A percentile compares a stretch with the other conserved stretches of the same genome.
These are phyloP conservation scores for Coreius guichenoti DNA, from an alignment of 2,797 vertebrate genomes.

Conservation along the genomic window DNA sequence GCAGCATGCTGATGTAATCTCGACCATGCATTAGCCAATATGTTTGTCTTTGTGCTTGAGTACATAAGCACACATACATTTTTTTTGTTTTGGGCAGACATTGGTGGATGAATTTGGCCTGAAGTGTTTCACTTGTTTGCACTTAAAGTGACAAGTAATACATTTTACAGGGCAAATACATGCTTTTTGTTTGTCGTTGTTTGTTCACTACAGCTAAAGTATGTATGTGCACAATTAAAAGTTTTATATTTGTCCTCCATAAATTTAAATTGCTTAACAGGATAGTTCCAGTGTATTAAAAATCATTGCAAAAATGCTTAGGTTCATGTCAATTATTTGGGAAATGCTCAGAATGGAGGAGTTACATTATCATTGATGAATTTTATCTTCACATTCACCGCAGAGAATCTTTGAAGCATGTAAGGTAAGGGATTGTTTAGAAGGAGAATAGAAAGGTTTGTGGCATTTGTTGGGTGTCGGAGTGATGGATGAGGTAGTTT, in stretches of 20 bases:
- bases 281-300: background rate
- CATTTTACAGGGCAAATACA: background rate
- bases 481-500: constrained; percentile 7
- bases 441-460: background rate
- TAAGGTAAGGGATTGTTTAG: background rate
- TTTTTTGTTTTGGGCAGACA: background rate
- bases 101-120: background rate
- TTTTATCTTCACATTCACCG: background rate
- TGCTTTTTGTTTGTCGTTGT: background rate
- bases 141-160: background rate
- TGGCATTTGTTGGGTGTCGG: background rate
- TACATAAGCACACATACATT: background rate
- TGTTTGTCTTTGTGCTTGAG: background rate
- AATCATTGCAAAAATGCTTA: background rate
- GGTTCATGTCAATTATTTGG: background rate
- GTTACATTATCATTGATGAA: background rate
- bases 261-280: background rate
- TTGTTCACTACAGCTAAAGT: background rate
- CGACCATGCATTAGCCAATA: background rate
- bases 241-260: background rate
- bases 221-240: background rate
- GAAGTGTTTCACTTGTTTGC: background rate
- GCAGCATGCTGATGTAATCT: background rate
- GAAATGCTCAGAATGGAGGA: background rate
- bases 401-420: background rate